phyloP scores from a whole-genome alignment of 1,140 invertebrate genomes.

The Chelonus insularis region DNA sequence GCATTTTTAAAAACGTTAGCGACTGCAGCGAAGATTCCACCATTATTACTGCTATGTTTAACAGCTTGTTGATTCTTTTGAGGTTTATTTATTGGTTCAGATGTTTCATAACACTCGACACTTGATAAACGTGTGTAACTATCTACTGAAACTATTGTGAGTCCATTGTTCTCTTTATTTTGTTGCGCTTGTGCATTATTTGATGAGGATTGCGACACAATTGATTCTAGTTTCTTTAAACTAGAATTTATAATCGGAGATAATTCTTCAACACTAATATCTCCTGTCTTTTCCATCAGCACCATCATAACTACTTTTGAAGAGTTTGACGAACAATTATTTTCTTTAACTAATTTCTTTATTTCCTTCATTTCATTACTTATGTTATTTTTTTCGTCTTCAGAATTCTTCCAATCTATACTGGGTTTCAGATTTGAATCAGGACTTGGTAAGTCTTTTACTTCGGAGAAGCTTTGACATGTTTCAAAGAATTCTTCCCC shows the following conservation, averaged over 20 bases:
- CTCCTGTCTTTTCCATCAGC: slow-evolving; percentile 38
- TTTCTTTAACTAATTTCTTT: background rate
- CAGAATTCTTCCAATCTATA: background rate
- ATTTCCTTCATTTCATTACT: slow-evolving; percentile 5
- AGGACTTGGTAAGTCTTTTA: background rate
- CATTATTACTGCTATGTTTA: background rate
- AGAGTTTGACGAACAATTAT: slow-evolving; percentile 4
- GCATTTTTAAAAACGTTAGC: slow-evolving; percentile 44
- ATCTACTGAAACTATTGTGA: slow-evolving; percentile 26
- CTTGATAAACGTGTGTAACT: slow-evolving; percentile 31
- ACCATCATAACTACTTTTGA: slow-evolving; percentile 49
- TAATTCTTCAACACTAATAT: slow-evolving; percentile 32
- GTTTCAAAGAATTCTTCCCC: slow-evolving; percentile 40
- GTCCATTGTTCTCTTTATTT: background rate
- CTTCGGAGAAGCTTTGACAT: slow-evolving; percentile 30
- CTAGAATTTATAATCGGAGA: slow-evolving; percentile 44
- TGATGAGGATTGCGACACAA: background rate
- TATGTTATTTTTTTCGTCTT: background rate
- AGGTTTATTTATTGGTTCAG: background rate
- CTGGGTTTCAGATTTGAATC: background rate
- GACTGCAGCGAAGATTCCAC: slow-evolving; percentile 42
- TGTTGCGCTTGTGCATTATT: background rate
- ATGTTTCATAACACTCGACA: slow-evolving; percentile 15
- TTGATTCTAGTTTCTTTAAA: slow-evolving; percentile 42
- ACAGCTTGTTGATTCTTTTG: background rate